These are phyloP conservation scores for Entomobrya proxima DNA, from an alignment of 2,888 invertebrate genomes.

Conservation along the genomic window DNA sequence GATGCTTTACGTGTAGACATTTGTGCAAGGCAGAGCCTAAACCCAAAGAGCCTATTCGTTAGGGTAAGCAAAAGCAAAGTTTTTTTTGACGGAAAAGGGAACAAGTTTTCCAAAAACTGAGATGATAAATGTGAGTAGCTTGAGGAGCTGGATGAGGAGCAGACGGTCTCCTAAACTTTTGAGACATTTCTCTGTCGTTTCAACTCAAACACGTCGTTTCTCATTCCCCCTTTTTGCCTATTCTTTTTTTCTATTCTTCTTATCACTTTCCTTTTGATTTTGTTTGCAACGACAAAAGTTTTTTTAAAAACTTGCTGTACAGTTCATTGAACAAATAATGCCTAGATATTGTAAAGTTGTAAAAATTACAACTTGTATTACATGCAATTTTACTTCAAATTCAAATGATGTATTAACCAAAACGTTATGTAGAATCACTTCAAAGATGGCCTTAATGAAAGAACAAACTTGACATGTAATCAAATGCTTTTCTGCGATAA, in stretches of 20 bases:
- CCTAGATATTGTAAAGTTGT: too few relatives aligned
- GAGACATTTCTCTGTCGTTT: constrained; percentile 75
- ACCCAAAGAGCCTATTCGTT: background rate
- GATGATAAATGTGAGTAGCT: constrained; percentile 73
- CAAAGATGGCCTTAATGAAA: too few relatives aligned
- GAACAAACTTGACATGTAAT: too few relatives aligned
- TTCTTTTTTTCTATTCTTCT: background rate
- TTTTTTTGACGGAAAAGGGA: constrained; percentile 4
- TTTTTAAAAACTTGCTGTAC: too few relatives aligned
- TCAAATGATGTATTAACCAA: too few relatives aligned
- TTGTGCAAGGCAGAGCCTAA: background rate
- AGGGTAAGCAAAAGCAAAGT: background rate
- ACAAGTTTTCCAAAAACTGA: constrained; percentile 36
- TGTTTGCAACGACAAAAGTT: background rate
- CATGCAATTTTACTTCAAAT: too few relatives aligned
- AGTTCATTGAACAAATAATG: too few relatives aligned
- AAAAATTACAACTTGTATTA: too few relatives aligned
- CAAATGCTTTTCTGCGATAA: background rate
- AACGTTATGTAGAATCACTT: too few relatives aligned
- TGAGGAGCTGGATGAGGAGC: constrained; percentile 71
- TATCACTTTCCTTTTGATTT: background rate
- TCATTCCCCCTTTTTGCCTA: constrained; percentile 68
- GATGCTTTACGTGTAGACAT: background rate
- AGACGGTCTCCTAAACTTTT: constrained; percentile 75
- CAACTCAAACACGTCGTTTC: constrained; percentile 72